These are phyloP conservation scores for Pterois miles DNA, from an alignment of 2,797 vertebrate genomes.

Conservation along the genomic window DNA sequence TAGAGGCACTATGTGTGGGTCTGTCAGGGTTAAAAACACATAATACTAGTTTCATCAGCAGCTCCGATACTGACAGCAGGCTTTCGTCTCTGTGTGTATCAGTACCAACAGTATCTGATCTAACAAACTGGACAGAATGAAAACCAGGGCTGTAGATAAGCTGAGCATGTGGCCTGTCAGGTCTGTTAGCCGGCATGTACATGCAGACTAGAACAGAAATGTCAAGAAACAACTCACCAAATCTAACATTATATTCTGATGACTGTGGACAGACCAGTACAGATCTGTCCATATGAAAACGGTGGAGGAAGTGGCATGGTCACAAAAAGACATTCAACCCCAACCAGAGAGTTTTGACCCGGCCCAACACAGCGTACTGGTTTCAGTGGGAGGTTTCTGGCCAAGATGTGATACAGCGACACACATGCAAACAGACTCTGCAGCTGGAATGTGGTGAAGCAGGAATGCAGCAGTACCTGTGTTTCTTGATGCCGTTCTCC, in stretches of 20 bases:
- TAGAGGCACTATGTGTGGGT: too few species aligned
- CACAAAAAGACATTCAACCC: neutral
- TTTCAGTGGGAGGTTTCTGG: neutral
- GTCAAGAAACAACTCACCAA: neutral
- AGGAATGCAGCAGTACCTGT: slow-evolving; percentile 85
- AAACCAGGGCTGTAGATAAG: neutral
- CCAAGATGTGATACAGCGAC: neutral
- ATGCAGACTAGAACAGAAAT: neutral
- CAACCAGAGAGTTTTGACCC: neutral
- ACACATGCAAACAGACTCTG: neutral
- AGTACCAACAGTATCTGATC: neutral
- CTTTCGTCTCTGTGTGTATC: neutral
- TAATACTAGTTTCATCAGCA: too few species aligned
- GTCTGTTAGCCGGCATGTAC: slow-evolving; percentile 3
- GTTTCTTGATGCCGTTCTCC: slow-evolving; percentile 93
- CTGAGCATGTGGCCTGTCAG: neutral
- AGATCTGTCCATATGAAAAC: neutral
- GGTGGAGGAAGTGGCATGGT: too few species aligned
- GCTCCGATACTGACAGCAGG: too few species aligned
- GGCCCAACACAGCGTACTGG: neutral
- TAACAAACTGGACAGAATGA: neutral
- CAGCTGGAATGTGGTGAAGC: neutral
- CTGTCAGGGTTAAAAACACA: too few species aligned
- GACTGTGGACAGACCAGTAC: neutral
- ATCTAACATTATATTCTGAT: neutral